Conservation (phyloP, 2,888 invertebrate species). For the Clepsis dumicolana region DNA sequence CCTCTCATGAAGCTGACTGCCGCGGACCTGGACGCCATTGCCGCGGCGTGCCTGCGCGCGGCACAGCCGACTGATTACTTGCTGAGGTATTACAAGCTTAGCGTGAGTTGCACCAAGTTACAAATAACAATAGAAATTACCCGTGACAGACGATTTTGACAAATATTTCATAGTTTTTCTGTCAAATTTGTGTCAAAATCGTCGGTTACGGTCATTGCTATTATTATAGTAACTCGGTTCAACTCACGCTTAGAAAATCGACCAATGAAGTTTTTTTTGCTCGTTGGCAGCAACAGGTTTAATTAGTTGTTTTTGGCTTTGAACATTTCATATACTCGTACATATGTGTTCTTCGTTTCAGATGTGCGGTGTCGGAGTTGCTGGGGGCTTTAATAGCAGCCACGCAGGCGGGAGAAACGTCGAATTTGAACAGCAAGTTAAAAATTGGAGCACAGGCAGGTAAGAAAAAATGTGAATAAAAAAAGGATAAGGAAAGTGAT, state of each 20-base stretch:
- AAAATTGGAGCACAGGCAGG: slow-evolving; percentile 75
- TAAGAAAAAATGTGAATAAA: slow-evolving; percentile 47
- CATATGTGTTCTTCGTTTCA: slow-evolving; percentile 48
- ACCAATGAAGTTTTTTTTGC: no score
- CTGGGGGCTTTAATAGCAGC: slow-evolving; percentile 95
- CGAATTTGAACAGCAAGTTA: slow-evolving; percentile 68
- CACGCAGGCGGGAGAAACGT: slow-evolving; percentile 90
- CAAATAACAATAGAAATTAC: no score
- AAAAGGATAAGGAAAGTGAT: no score
- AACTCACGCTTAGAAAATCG: no score
- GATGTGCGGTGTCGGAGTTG: slow-evolving; percentile 95
- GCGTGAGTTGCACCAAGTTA: no score
- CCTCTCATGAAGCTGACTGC: slow-evolving; percentile 95
- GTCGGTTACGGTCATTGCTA: no score
- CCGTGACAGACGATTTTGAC: no score
- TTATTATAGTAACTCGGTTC: no score
- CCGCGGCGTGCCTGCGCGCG: slow-evolving; percentile 96
- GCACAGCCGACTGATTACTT: slow-evolving; percentile 76
- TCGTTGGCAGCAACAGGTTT: no score
- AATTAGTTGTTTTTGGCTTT: no score
- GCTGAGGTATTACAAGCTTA: slow-evolving; percentile 64
- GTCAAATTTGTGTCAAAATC: no score
- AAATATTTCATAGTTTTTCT: no score
- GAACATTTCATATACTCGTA: background rate
- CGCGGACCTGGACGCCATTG: slow-evolving; percentile 95